A percentile compares a stretch with the other conserved stretches of the same genome.
Conservation (phyloP, 2,113 vertebrate genomes). For the Oenanthe oenanthe region DNA sequence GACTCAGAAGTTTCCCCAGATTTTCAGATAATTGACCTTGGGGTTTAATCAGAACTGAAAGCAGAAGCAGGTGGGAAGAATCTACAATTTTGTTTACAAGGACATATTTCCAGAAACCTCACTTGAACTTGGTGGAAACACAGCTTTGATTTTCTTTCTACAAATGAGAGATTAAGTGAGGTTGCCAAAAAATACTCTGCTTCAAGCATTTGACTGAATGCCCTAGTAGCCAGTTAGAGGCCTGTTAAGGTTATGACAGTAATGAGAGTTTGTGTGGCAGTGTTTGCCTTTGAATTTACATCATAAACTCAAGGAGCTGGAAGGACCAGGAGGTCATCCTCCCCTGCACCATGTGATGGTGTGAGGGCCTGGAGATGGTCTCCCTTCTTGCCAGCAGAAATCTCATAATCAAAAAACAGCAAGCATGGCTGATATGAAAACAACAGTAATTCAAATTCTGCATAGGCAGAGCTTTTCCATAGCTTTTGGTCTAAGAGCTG, state of each 20-base stretch:
- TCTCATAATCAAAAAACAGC: background rate
- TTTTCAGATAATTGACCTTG: conserved; percentile 17
- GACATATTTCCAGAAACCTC: conserved; percentile 11
- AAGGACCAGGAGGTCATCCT: background rate
- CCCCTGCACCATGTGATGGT: background rate
- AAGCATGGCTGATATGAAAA: background rate
- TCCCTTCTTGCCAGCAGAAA: background rate
- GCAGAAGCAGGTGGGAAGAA: conserved; percentile 21
- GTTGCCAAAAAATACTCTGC: background rate
- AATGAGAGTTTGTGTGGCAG: background rate
- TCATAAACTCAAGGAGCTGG: background rate
- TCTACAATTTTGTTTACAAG: conserved; percentile 53
- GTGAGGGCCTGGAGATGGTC: background rate
- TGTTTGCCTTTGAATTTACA: background rate
- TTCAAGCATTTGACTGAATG: conserved; percentile 4
- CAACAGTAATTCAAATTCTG: background rate
- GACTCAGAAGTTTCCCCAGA: conserved; percentile 12
- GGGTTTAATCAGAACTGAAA: conserved; percentile 1
- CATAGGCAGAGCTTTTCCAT: background rate
- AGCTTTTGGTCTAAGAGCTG: background rate
- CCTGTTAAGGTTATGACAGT: background rate
- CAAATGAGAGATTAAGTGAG: background rate
- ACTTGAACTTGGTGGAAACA: conserved; percentile 40
- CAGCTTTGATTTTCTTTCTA: conserved; percentile 32
- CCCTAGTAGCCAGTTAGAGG: background rate